A percentile compares a stretch with the other conserved stretches of the same genome.
Evolutionary conservation across 2,888 invertebrate genomes (phyloP).

Genomic region (Phytoseiulus persimilis): DNA sequence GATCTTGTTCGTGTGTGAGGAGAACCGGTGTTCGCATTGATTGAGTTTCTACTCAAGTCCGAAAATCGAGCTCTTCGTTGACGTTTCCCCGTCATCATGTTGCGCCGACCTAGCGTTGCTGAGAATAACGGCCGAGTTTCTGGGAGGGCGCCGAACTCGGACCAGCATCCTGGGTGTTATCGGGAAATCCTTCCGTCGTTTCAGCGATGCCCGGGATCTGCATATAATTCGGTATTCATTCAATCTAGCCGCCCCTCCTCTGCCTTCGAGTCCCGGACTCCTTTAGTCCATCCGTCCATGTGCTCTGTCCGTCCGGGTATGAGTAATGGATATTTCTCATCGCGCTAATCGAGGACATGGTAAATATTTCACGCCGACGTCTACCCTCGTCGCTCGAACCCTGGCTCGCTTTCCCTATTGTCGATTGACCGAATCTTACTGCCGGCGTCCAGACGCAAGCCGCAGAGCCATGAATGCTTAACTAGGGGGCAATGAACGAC

Average conservation of each 20-base stretch:
- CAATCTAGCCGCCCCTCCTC: not conserved
- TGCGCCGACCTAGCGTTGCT: too few species aligned
- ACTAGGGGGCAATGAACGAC: not conserved
- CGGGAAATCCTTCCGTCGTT: not conserved
- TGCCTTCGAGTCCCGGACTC: too few species aligned
- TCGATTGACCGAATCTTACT: not conserved
- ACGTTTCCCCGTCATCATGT: too few species aligned
- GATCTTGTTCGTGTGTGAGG: too few species aligned
- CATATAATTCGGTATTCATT: not conserved
- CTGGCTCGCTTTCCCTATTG: not conserved
- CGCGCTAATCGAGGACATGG: not conserved
- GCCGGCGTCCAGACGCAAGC: not conserved
- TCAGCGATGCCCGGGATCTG: not conserved
- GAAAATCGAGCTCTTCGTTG: too few species aligned
- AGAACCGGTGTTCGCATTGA: too few species aligned
- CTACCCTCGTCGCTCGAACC: not conserved
- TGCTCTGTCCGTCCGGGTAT: not conserved
- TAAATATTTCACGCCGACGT: not conserved
- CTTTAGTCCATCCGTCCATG: too few species aligned
- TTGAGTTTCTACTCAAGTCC: too few species aligned
- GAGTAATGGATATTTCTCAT: not conserved
- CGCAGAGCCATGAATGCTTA: not conserved
- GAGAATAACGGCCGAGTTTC: too few species aligned
- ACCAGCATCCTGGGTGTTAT: not conserved
- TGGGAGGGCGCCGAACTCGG: too few species aligned